A percentile compares a stretch with the other conserved stretches of the same genome.
These are phyloP conservation scores for Kryphioiulus occultus DNA, from an alignment of 2,888 invertebrate species.

Conservation along the genomic window DNA sequence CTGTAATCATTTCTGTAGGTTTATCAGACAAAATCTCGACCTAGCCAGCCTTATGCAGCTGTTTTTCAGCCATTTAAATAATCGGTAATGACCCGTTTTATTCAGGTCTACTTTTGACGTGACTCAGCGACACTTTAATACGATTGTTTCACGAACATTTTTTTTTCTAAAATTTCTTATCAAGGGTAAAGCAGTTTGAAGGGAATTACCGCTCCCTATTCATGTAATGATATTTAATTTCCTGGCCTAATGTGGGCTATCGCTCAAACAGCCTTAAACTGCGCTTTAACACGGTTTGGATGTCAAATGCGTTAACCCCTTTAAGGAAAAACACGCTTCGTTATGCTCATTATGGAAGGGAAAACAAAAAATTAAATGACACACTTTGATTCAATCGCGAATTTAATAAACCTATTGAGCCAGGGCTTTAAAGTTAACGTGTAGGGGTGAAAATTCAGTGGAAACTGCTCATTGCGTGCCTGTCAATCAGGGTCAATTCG, in stretches of 20 bases:
- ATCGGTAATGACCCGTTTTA: constrained; percentile 25
- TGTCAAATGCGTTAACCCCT: neutral
- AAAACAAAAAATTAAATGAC: constrained; percentile 33
- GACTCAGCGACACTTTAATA: neutral
- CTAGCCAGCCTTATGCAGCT: neutral
- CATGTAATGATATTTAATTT: neutral
- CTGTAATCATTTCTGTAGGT: neutral
- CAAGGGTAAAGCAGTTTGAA: neutral
- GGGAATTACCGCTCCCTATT: neutral
- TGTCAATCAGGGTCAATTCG: constrained; percentile 4
- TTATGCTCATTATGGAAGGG: neutral
- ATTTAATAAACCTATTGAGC: constrained; percentile 13
- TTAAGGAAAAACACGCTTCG: neutral
- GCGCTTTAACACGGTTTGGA: neutral
- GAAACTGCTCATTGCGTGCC: neutral
- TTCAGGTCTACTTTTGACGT: neutral
- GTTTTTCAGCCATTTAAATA: neutral
- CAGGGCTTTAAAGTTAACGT: neutral
- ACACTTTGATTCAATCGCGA: constrained; percentile 26
- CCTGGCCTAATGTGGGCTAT: neutral
- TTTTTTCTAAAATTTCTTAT: neutral
- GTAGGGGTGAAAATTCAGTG: neutral
- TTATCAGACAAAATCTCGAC: neutral
- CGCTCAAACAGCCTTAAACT: neutral
- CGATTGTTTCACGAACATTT: neutral